These are phyloP conservation scores for Imbricaverruca yamaguchii DNA, from an alignment of 2,888 invertebrate genomes.

Conservation along the genomic window DNA sequence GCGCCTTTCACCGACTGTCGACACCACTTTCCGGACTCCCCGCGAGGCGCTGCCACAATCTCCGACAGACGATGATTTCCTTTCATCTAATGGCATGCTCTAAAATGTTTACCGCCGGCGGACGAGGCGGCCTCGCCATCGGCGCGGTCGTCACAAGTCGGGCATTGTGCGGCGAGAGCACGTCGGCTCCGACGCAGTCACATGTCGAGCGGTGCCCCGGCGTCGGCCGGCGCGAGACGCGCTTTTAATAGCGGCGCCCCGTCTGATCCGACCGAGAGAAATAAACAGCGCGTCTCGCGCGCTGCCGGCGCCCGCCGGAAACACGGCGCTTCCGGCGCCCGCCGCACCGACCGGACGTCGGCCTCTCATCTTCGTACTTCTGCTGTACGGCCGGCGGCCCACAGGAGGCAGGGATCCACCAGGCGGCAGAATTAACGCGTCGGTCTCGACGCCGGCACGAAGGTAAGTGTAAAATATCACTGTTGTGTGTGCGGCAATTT, in stretches of 20 bases:
- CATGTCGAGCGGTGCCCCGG: background rate
- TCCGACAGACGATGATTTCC: background rate
- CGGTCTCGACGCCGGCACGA: background rate
- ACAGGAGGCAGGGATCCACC: too few species aligned
- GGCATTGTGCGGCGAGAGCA: conserved; percentile 6
- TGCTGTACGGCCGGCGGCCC: too few species aligned
- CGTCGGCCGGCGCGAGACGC: background rate
- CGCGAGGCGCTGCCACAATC: background rate
- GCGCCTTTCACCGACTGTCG: background rate
- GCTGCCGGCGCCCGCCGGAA: background rate
- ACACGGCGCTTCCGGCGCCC: too few species aligned
- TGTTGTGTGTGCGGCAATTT: background rate
- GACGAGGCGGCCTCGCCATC: background rate
- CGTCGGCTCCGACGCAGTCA: background rate
- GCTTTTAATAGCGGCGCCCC: background rate
- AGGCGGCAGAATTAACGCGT: background rate
- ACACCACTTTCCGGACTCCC: background rate
- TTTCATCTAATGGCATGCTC: background rate
- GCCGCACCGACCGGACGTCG: too few species aligned
- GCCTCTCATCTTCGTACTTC: background rate
- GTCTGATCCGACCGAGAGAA: background rate
- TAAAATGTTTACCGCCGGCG: background rate
- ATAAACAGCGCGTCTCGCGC: background rate
- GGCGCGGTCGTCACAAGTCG: background rate
- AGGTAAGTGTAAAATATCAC: conserved; percentile 6